phyloP scores from a whole-genome alignment of 2,113 vertebrate species.

The Varanus komodoensis region DNA sequence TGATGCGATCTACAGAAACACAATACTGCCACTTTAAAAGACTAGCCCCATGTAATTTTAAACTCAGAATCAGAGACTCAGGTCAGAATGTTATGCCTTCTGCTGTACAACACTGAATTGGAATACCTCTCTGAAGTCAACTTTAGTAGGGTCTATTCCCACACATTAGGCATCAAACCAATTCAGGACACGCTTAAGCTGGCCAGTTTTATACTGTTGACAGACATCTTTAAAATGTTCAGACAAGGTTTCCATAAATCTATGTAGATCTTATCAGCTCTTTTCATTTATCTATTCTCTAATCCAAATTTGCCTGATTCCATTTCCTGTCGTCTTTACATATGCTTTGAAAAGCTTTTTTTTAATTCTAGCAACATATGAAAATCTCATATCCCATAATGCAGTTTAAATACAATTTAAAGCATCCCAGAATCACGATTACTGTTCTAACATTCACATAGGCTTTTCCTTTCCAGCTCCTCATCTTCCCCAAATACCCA shows the following conservation, averaged over 20 bases:
- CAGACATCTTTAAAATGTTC: neutral
- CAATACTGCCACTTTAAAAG: conserved; percentile 11
- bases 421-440: conserved; percentile 61
- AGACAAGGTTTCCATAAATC: neutral
- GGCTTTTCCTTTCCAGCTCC: conserved; percentile 31
- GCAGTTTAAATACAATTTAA: conserved; percentile 52
- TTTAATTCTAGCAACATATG: conserved; percentile 9
- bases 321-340: neutral
- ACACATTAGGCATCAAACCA: rapidly evolving
- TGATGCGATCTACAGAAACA: conserved; percentile 15
- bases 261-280: neutral
- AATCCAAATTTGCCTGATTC: neutral
- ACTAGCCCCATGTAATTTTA: neutral
- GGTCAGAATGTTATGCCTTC: neutral
- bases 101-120: neutral
- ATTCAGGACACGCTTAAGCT: rapidly evolving
- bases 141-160: rapidly evolving
- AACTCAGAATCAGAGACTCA: neutral
- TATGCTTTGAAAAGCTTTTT: conserved; percentile 7
- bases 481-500: conserved; percentile 5
- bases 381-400: conserved; percentile 64
- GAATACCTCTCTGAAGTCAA: neutral
- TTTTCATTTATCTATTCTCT: neutral
- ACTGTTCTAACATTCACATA: conserved; percentile 37
- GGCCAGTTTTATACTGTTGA: neutral